These are phyloP conservation scores for Gambusia affinis DNA, from an alignment of 2,113 vertebrate genomes.

Conservation along the genomic window DNA sequence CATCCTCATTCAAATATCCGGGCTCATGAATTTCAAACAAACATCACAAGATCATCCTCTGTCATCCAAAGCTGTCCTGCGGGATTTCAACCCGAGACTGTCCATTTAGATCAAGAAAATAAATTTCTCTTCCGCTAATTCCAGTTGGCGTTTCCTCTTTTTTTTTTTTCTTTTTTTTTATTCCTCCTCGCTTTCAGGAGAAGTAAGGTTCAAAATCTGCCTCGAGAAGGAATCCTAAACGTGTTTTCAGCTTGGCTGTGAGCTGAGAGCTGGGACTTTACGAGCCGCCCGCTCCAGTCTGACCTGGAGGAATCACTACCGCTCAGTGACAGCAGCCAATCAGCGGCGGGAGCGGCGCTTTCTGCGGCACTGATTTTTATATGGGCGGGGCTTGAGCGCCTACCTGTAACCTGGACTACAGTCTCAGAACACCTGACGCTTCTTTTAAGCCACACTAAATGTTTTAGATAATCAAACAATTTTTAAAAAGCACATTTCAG, in stretches of 20 bases:
- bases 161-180: neutral
- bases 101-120: neutral
- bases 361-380: conserved; percentile 59
- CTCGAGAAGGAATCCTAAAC: neutral
- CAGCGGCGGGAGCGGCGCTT: conserved; percentile 49
- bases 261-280: conserved; percentile 18
- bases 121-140: neutral
- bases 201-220: neutral
- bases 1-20: conserved; percentile 49
- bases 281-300: conserved; percentile 3
- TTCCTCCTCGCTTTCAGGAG: neutral
- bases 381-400: conserved; percentile 5
- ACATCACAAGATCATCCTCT: neutral
- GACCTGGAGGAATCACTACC: conserved; percentile 48
- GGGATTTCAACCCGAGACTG: conserved; percentile 3
- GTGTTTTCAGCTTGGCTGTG: conserved; percentile 14
- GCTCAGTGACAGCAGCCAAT: conserved; percentile 68
- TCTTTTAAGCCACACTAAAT: neutral
- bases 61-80: fast-evolving
- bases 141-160: neutral
- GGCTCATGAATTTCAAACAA: conserved; percentile 9
- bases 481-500: too few species aligned
- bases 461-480: neutral
- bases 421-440: neutral
- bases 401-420: neutral